phyloP scores from a whole-genome alignment of 2,888 invertebrate genomes.

The Pseudolycoriella hygida region DNA sequence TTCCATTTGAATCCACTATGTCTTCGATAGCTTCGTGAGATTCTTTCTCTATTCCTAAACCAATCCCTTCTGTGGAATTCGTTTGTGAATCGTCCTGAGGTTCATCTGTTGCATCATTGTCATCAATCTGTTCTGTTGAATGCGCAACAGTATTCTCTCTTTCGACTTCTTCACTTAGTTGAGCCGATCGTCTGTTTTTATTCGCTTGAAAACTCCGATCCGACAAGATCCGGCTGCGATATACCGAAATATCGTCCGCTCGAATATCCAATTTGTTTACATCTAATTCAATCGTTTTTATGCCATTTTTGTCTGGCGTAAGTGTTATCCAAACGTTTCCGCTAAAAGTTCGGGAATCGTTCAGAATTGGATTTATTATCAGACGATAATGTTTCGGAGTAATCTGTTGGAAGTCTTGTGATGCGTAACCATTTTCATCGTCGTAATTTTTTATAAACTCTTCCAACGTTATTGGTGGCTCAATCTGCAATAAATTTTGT shows the following conservation, averaged over 20 bases:
- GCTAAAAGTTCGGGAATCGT: neutral
- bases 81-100: no score
- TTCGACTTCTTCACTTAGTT: no score
- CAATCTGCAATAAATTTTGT: neutral
- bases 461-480: neutral
- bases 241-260: neutral
- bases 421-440: neutral
- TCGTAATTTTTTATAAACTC: neutral
- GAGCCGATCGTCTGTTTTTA: no score
- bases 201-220: no score
- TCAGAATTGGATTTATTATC: neutral
- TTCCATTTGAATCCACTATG: neutral
- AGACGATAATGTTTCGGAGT: neutral
- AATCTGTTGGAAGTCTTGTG: neutral
- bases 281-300: neutral
- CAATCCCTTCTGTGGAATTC: no score
- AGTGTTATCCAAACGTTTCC: neutral
- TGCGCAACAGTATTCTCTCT: no score
- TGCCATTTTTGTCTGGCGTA: neutral
- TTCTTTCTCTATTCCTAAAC: no score
- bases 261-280: neutral
- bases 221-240: neutral
- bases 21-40: no score
- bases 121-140: no score
- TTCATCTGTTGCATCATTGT: no score